These are phyloP conservation scores for Gasteruption jaculator DNA, from an alignment of 2,888 invertebrate species.

Conservation along the genomic window DNA sequence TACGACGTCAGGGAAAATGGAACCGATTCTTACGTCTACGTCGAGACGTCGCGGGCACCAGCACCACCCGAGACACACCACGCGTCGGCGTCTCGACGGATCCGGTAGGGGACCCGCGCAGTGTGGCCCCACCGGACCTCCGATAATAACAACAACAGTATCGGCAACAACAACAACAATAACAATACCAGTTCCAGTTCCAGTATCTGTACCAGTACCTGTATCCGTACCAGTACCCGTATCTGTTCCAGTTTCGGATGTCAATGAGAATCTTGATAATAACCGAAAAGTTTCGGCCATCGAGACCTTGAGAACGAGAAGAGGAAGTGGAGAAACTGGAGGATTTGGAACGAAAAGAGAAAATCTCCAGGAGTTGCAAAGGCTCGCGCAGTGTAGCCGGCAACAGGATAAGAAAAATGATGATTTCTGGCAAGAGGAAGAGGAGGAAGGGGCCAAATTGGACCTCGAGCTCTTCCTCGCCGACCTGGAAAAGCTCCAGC, in stretches of 20 bases:
- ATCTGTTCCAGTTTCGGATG: no score
- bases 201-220: no score
- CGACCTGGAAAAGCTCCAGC: no score
- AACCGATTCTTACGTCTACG: slow-evolving; percentile 39
- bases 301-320: no score
- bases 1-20: slow-evolving; percentile 31
- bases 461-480: no score
- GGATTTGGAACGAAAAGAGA: no score
- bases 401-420: slow-evolving; percentile 13
- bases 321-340: no score
- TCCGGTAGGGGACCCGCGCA: slow-evolving; percentile 46
- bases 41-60: slow-evolving; percentile 49
- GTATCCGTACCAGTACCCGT: no score
- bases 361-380: slow-evolving; percentile 14
- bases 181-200: no score
- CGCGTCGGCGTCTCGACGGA: slow-evolving; percentile 42
- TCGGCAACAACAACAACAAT: slow-evolving; percentile 13
- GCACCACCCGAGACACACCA: slow-evolving; percentile 46
- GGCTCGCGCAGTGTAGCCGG: slow-evolving; percentile 50
- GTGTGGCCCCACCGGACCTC: slow-evolving; percentile 47
- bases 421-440: not conserved
- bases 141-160: slow-evolving; percentile 15
- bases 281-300: no score
- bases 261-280: no score
- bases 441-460: no score